Percentiles rank a stretch among this genome's conserved stretches.
Conservation (phyloP, 2,888 invertebrate species). For the Drosophila formosana region DNA sequence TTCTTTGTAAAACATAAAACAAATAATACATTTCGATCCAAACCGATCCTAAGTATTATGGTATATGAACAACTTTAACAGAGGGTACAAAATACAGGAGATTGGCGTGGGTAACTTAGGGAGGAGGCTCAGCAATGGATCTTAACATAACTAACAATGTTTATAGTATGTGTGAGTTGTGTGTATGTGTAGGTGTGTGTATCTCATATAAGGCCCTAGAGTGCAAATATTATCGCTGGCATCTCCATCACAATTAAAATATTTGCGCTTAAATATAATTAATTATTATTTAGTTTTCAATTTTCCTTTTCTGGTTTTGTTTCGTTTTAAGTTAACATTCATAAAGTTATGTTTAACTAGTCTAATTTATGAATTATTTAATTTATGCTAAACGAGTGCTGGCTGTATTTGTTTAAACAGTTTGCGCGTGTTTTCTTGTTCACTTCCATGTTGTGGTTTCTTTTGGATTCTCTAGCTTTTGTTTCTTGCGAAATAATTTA, state of each 20-base stretch:
- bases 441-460: constrained; percentile 15
- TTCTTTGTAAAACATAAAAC: constrained; percentile 50
- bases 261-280: constrained; percentile 77
- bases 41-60: constrained; percentile 38
- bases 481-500: constrained; percentile 73
- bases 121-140: constrained; percentile 29
- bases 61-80: constrained; percentile 70
- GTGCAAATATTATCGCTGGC: constrained; percentile 76
- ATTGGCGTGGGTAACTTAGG: constrained; percentile 27
- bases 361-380: constrained; percentile 74
- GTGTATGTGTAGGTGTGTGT: constrained; percentile 51
- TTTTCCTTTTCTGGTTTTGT: constrained; percentile 14
- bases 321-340: constrained; percentile 66
- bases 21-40: constrained; percentile 53
- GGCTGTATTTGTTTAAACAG: constrained; percentile 68
- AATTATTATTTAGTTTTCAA: constrained; percentile 30
- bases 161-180: constrained; percentile 15
- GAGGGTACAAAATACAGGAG: constrained; percentile 37
- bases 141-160: constrained; percentile 75
- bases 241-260: constrained; percentile 73
- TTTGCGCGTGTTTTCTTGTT: constrained; percentile 41
- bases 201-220: constrained; percentile 80
- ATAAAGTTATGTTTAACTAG: constrained; percentile 67
- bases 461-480: constrained; percentile 76
- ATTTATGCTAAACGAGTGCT: constrained; percentile 75